These are phyloP conservation scores for Meteorus cinctellus DNA, from an alignment of 2,888 invertebrate species.

Conservation along the genomic window DNA sequence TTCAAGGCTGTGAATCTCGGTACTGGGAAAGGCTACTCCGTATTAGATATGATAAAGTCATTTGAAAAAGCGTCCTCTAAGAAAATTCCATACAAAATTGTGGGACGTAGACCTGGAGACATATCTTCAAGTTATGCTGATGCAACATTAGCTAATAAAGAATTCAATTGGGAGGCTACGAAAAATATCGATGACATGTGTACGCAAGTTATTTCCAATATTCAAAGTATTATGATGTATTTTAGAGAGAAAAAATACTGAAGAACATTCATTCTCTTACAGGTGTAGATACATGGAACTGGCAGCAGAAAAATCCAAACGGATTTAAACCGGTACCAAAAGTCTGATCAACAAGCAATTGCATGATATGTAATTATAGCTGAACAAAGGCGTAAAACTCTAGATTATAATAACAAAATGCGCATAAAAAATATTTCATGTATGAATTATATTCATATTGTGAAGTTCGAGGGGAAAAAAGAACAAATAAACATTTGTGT, in stretches of 20 bases:
- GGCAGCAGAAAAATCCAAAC: conserved; percentile 89
- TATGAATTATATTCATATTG: too few species aligned
- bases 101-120: conserved; percentile 86
- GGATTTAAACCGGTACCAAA: conserved; percentile 75
- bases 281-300: conserved; percentile 87
- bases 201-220: conserved; percentile 69
- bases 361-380: background rate
- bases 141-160: conserved; percentile 82
- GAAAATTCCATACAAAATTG: conserved; percentile 82
- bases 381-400: background rate
- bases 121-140: conserved; percentile 90
- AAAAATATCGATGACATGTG: conserved; percentile 89
- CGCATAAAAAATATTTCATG: background rate
- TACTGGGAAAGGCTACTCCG: conserved; percentile 90
- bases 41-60: conserved; percentile 87
- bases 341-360: background rate
- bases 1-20: conserved; percentile 91
- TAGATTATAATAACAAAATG: background rate
- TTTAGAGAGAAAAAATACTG: background rate
- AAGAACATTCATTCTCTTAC: conserved; percentile 26
- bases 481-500: too few species aligned
- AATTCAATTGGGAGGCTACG: conserved; percentile 89
- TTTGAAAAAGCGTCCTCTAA: conserved; percentile 85
- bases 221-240: background rate
- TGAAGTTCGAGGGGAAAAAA: too few species aligned